A percentile compares a stretch with the other conserved stretches of the same genome.
Conservation (phyloP, 2,113 vertebrate genomes). For the Abramis brama region DNA sequence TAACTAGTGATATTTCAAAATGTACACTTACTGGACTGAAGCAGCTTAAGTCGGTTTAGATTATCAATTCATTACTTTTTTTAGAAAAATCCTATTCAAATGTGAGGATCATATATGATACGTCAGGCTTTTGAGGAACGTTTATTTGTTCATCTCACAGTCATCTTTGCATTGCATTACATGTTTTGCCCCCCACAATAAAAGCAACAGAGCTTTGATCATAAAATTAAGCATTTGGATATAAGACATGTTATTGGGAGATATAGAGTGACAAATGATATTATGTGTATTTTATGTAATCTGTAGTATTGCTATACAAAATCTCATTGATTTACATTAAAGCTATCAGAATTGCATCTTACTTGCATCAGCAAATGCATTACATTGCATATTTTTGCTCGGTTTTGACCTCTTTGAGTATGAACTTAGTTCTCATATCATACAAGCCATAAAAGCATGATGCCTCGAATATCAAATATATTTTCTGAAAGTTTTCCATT, state of each 20-base stretch:
- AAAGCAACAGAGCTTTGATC: neutral
- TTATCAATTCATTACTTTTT: neutral
- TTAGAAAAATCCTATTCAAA: neutral
- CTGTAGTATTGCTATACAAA: neutral
- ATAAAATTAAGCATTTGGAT: neutral
- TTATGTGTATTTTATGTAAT: neutral
- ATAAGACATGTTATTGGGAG: neutral
- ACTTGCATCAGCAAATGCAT: neutral
- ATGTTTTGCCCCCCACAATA: neutral
- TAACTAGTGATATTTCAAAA: neutral
- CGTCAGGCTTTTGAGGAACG: neutral
- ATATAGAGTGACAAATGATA: neutral
- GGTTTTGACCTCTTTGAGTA: neutral
- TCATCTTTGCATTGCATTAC: neutral
- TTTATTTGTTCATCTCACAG: neutral
- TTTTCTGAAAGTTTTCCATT: neutral
- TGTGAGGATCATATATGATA: neutral
- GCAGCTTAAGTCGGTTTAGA: neutral
- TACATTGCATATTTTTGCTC: neutral
- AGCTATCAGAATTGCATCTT: neutral
- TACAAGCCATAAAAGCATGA: neutral
- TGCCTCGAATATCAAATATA: neutral
- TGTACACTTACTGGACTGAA: neutral
- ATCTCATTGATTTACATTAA: neutral
- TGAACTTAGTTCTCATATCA: neutral